Base-by-base conservation (phyloP, 2,113 vertebrate species). In the Otis tarda region DNA sequence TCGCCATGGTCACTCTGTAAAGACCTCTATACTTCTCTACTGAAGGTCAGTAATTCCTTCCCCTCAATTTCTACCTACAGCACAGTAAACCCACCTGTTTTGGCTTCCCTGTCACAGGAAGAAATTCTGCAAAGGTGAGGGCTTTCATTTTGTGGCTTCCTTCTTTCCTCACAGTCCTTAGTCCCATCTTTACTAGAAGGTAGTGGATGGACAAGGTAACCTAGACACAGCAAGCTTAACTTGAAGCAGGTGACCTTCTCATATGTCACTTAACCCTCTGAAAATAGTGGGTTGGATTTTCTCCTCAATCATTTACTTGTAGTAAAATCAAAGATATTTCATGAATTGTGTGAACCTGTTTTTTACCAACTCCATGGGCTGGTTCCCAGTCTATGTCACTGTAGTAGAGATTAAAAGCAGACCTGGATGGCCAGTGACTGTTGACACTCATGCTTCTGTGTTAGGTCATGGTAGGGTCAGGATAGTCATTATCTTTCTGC, bases 321-420 rank as follows among this genome's bases (percentile, higher is more conserved):
- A 59, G 47, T 35, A 67, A 90, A 95, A 86, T 49, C 35, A 61
- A 81, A 83, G 52, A 27, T 74, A 47, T 59, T 88, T 80, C 37
- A 70, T 76, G 71, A 85, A 56, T 28, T 7, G 1, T 4, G 10
- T 31, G 57, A 43, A 52, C 17, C 10, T 68, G 25, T 22, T 71
- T 91, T 89, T 87, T 70, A 52, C 70, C 35, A 55, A 21, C 39
- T 73, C 19, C 4, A 15, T 73, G n/a, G 28, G 25, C 63, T 94
- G 64, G 24, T 80, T 90, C 67, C 39, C 50, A 50, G 3, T 37
- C 69, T 19, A 2, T 83, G 67, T 61, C 71, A 74, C 37, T 24
- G 79, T 74, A 80, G 77, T 3, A 59, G 63, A 74, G 68, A 96
- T 63, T 80, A 77, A 93, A 94, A 92, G 31, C 88, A 93, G 86